phyloP scores from a whole-genome alignment of 2,888 invertebrate genomes.

The Stomorhina lunata region DNA sequence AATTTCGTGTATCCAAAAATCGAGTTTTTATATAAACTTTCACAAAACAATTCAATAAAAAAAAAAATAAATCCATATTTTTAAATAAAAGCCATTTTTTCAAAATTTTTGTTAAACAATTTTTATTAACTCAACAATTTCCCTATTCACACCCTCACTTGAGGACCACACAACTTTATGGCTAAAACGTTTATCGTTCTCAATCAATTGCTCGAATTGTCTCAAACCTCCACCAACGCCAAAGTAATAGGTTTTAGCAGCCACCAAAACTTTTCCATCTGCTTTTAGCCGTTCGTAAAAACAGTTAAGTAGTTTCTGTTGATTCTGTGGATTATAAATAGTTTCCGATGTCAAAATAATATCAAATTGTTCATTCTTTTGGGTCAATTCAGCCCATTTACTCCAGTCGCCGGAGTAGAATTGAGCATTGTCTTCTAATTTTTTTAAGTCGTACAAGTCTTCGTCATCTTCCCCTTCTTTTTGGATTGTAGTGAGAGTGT shows the following conservation, averaged over 20 bases:
- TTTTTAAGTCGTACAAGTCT: conserved; percentile 24
- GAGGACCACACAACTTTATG: conserved; percentile 84
- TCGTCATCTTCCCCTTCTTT: neutral
- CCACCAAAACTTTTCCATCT: conserved; percentile 86
- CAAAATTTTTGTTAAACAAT: neutral
- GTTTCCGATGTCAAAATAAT: conserved; percentile 95
- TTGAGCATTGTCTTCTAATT: conserved; percentile 70
- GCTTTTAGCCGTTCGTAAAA: conserved; percentile 82
- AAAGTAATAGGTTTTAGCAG: conserved; percentile 96
- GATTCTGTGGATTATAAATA: conserved; percentile 91
- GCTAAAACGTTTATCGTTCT: conserved; percentile 81
- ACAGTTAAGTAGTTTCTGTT: conserved; percentile 86
- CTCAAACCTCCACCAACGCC: conserved; percentile 94
- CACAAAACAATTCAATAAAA: too few species aligned
- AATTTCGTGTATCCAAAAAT: too few species aligned
- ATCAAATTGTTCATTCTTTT: conserved; percentile 85
- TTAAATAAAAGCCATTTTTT: too few species aligned
- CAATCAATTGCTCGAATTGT: conserved; percentile 86
- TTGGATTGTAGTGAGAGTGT: conserved; percentile 77
- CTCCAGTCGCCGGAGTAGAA: conserved; percentile 90
- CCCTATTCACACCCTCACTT: conserved; percentile 78
- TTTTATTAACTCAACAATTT: conserved; percentile 74
- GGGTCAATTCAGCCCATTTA: conserved; percentile 81
- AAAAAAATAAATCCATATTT: too few species aligned
- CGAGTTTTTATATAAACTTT: too few species aligned